Conservation (phyloP, 2,797 vertebrate species). For the Leucoraja ocellata region DNA sequence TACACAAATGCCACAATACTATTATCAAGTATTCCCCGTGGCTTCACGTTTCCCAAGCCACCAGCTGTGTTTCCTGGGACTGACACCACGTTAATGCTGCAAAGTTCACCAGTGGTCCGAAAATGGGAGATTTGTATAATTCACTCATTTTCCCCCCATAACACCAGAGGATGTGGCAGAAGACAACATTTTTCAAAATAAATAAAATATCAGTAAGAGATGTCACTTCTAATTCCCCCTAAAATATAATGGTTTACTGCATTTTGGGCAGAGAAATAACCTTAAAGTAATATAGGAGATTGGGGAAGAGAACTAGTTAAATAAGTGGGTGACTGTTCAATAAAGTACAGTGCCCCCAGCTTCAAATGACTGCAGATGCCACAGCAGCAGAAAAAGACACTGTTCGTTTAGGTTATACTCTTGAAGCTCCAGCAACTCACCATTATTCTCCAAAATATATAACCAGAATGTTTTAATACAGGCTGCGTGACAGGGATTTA, state of each 20-base stretch:
- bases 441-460: not conserved
- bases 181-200: not conserved
- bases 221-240: not conserved
- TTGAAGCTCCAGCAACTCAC: not conserved
- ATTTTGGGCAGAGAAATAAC: not conserved
- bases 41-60: not conserved
- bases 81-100: not conserved
- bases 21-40: not conserved
- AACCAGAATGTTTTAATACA: slow-evolving; percentile 1
- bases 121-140: not conserved
- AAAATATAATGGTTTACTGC: not conserved
- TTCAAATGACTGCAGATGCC: not conserved
- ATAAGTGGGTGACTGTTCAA: not conserved
- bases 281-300: not conserved
- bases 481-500: slow-evolving; percentile 19
- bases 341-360: not conserved
- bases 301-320: not conserved
- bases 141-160: too few relatives aligned
- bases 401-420: not conserved
- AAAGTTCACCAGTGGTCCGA: not conserved
- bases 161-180: not conserved
- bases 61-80: not conserved
- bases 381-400: not conserved
- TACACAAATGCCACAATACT: not conserved
- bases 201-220: not conserved